Conservation (phyloP, 2,113 vertebrate genomes). For the Vulpes lagopus region DNA sequence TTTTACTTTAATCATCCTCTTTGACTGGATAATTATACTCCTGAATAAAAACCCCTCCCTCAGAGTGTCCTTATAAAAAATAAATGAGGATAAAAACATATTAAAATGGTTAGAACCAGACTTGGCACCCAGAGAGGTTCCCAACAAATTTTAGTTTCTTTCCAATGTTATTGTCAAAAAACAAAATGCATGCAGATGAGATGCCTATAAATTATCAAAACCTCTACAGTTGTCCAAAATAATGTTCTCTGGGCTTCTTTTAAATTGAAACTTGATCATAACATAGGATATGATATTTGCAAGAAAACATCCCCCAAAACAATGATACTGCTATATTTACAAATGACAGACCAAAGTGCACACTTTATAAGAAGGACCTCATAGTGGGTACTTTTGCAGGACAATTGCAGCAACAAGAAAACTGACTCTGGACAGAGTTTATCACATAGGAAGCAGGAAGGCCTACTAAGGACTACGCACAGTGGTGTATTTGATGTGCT, state of each 20-base stretch:
- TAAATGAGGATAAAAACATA: slow-evolving; percentile 43
- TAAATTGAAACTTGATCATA: neutral
- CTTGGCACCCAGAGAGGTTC: neutral
- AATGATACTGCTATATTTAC: neutral
- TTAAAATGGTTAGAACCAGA: neutral
- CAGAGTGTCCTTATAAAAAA: slow-evolving; percentile 39
- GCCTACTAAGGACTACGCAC: neutral
- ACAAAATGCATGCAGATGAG: neutral
- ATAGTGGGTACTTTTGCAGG: neutral
- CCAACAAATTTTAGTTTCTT: slow-evolving; percentile 19
- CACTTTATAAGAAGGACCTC: neutral
- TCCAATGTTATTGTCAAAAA: neutral
- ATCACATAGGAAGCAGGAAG: neutral
- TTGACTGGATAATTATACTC: slow-evolving; percentile 36
- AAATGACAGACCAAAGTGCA: neutral
- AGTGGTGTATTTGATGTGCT: neutral
- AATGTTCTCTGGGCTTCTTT: neutral
- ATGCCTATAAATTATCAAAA: neutral
- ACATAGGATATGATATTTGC: neutral
- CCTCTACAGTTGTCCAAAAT: neutral
- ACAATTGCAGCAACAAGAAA: neutral
- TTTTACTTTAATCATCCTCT: neutral
- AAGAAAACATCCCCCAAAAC: slow-evolving; percentile 15
- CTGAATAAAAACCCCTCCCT: slow-evolving; percentile 27
- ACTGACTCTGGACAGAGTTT: neutral